Evolutionary conservation across 2,888 invertebrate genomes (phyloP).

Genomic region (Trachelus stipa): DNA sequence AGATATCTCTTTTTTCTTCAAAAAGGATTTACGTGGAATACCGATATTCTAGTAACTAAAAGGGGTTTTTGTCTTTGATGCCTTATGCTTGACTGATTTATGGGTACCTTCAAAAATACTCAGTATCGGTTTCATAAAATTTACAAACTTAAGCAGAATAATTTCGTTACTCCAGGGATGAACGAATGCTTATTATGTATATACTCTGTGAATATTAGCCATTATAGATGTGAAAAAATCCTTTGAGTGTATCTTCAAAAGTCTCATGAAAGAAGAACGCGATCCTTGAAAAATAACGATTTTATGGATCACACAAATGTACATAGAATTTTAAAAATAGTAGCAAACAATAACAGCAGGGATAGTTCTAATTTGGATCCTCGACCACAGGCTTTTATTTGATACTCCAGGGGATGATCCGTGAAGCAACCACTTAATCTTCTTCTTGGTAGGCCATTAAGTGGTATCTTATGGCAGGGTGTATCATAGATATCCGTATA

Average conservation of each 20-base stretch:
- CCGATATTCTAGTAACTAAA: too few relatives aligned
- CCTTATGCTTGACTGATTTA: too few relatives aligned
- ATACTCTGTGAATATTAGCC: not conserved
- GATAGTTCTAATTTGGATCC: conserved; percentile 51
- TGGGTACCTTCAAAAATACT: too few relatives aligned
- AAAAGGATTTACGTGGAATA: too few relatives aligned
- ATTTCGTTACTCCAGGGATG: too few relatives aligned
- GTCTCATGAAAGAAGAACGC: not conserved
- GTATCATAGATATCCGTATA: conserved; percentile 66
- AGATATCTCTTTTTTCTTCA: too few relatives aligned
- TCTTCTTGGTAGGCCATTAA: conserved; percentile 77
- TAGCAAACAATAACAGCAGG: conserved; percentile 32
- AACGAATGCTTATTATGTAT: too few relatives aligned
- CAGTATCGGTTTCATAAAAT: too few relatives aligned
- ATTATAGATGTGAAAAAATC: not conserved
- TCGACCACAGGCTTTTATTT: conserved; percentile 67
- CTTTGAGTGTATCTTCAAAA: too few relatives aligned
- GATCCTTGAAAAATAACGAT: not conserved
- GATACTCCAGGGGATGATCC: conserved; percentile 74
- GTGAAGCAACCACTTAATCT: conserved; percentile 82
- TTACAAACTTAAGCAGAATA: too few relatives aligned
- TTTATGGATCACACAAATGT: conserved; percentile 11
- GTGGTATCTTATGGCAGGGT: conserved; percentile 81
- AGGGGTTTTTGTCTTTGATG: too few relatives aligned
- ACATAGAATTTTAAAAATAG: conserved; percentile 32